Percentiles rank a stretch among this genome's conserved stretches.
Evolutionary conservation across 2,113 vertebrate species (phyloP).

Genomic region (Ceyx margarethae): DNA sequence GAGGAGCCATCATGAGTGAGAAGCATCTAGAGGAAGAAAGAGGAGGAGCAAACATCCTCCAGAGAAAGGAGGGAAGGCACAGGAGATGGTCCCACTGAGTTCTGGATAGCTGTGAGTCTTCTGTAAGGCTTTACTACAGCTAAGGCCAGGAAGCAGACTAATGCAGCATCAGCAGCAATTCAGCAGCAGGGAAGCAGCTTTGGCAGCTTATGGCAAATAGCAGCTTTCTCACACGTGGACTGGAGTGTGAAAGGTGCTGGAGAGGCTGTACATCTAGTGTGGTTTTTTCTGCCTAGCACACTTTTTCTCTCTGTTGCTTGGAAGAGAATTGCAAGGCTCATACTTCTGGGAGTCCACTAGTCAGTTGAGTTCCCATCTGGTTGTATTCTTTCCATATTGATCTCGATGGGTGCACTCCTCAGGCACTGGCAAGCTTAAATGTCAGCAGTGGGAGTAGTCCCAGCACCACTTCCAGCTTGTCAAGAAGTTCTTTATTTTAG

Average conservation of each 20-base stretch:
- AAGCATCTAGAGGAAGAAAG: background rate
- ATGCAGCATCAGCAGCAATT: background rate
- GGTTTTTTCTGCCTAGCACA: background rate
- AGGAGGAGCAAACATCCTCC: background rate
- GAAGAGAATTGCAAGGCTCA: background rate
- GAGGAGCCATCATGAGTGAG: background rate
- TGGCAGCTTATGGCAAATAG: background rate
- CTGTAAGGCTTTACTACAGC: background rate
- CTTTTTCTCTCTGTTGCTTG: background rate
- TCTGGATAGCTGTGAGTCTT: background rate
- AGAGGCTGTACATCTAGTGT: background rate
- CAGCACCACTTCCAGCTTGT: background rate
- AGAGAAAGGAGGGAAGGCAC: background rate
- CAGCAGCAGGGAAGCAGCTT: background rate
- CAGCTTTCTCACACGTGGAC: background rate
- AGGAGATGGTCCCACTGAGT: background rate
- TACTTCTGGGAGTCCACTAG: conserved; percentile 5
- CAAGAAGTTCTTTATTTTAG: background rate
- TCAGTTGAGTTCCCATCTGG: conserved; percentile 34
- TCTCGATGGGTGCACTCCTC: conserved; percentile 3
- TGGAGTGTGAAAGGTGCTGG: background rate
- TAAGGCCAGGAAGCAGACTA: background rate
- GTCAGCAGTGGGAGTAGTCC: conserved; percentile 57
- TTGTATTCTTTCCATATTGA: background rate
- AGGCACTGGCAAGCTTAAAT: conserved; percentile 60